Base-by-base conservation (phyloP, 2,113 vertebrate species). In the Ancistrus triradiatus region DNA sequence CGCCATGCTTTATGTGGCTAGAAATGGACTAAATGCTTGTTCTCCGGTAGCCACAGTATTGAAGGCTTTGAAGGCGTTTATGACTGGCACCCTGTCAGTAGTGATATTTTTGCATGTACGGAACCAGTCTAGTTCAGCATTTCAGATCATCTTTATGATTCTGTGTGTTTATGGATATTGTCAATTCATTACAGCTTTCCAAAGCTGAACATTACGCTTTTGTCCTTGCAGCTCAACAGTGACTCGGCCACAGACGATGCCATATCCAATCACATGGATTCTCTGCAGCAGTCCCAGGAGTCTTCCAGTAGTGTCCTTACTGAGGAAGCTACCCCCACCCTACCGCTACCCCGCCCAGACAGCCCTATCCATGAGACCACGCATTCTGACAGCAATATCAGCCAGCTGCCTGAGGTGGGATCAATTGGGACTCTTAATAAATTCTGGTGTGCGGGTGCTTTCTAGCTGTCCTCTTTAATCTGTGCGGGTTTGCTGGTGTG, bases 351-450 rank as follows among this genome's bases (percentile, higher is more conserved):
- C 59, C 88, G 86, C 78, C 86, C 86, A 69, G 93, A 95, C 81
- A 93, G 91, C 78, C 90, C 94, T 72, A 82, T 83, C 82, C 80
- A 90, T 90, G 96, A 96, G 88, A 86, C 89, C 83, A 81, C 86
- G 81, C 84, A 90, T 87, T 91, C 94, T 88, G 93, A 96, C 89
- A 93, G 89, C 85, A 82, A 90, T 94, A 92, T 89, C 91, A 91
- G 90, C 90, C 94, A 92, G 93, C 92, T 93, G 93, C 94, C 96
- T 97, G 96, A 98, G 96, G 95, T 98, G 96, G 94, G 94, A 91
- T 79, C 79, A 81, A 78, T 88, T 68, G 74, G 86, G 84, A 74
- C 73, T 73, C 87, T 81, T 76, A 84, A 86, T 82, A 82, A 84
- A 84, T 86, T 88, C 83, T 94, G 91, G 90, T 88, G 90, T 91